Evolutionary conservation across 2,797 vertebrate species (phyloP), one percentile per base, ranked within the genome.

Genomic region (Arrhamphus sclerolepis): DNA sequence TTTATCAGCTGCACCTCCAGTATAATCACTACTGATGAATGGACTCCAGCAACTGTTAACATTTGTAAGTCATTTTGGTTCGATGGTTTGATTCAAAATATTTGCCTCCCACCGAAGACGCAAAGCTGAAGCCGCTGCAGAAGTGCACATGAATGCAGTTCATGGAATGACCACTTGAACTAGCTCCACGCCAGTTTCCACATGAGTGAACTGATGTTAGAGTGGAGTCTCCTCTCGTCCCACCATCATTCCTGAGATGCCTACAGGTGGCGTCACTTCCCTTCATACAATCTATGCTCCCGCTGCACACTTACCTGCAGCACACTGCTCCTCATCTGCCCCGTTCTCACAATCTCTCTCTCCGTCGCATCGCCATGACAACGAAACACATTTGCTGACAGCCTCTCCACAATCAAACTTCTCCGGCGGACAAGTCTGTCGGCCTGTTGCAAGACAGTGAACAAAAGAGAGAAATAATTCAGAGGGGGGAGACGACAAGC

Each of bases 351-450:
- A 98, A 65, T 99, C 97, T 81, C 89, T 91, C 86, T 99, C 95
- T 0, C 97, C 96, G 11, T 99, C 97, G n/a, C 97, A 99, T 81
- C 93, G 94, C 97, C 97, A 99, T 1, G 96, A 96, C 19, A 93
- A 88, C 0, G 97, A 97, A 77, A 98, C 95, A 54, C 97, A 99
- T 82, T 96, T 97, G 89, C 92, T 95, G 84, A 91, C 88, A 29
- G 84, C 70, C 29, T 94, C 95, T 48, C 96, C 96, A 47, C 97
- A 98, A 89, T 97, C 96, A 13, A 98, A 95, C 91, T 97, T 98
- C 92, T 97, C 96, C 0, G 94, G 91, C 0, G 95, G 94, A 81
- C 97, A 99, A 3, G 94, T 94, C 87, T 96, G 95, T 55, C 93
- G 94, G 83, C 90, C 97, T 96, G 87, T 52, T 57, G 83, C 28